A percentile compares a stretch with the other conserved stretches of the same genome.
These are phyloP conservation scores for Synanthedon tipuliformis DNA, from an alignment of 2,888 invertebrate species.

Conservation along the genomic window DNA sequence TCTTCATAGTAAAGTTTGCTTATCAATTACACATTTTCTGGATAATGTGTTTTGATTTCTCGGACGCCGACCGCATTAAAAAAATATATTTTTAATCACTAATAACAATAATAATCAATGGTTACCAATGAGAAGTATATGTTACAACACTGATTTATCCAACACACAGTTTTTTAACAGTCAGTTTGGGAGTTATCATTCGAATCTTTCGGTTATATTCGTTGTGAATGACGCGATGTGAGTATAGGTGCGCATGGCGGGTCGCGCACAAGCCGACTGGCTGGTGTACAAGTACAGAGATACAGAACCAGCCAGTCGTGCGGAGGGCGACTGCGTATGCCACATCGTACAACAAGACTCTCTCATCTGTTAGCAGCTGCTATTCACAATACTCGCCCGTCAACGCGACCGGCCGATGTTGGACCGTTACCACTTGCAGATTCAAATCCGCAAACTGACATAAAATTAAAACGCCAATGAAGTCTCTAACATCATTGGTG, in stretches of 20 bases:
- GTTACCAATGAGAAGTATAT: conserved; percentile 17
- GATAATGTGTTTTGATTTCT: conserved; percentile 11
- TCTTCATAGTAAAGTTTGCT: too few species aligned
- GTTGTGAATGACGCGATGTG: conserved; percentile 28
- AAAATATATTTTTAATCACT: too few species aligned
- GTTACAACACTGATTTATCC: conserved; percentile 29
- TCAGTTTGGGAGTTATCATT: conserved; percentile 35
- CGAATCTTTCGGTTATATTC: conserved; percentile 34
- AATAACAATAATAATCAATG: background rate
- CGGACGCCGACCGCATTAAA: conserved; percentile 29
- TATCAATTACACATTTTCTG: too few species aligned
- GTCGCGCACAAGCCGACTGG: conserved; percentile 50
- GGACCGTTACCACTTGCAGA: conserved; percentile 42
- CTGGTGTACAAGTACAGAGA: conserved; percentile 22
- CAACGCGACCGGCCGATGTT: conserved; percentile 34
- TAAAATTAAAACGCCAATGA: too few species aligned
- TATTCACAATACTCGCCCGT: conserved; percentile 8
- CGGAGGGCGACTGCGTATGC: conserved; percentile 24
- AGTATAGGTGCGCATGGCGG: conserved; percentile 50
- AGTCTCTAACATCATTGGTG: too few species aligned
- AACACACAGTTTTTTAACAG: conserved; percentile 26
- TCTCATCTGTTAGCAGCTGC: conserved; percentile 51
- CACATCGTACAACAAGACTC: conserved; percentile 11
- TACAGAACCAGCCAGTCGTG: conserved; percentile 3
- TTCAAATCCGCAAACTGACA: conserved; percentile 7